Base-by-base conservation (phyloP, 1,140 invertebrate genomes). In the Holcopasites calliopsidis region DNA sequence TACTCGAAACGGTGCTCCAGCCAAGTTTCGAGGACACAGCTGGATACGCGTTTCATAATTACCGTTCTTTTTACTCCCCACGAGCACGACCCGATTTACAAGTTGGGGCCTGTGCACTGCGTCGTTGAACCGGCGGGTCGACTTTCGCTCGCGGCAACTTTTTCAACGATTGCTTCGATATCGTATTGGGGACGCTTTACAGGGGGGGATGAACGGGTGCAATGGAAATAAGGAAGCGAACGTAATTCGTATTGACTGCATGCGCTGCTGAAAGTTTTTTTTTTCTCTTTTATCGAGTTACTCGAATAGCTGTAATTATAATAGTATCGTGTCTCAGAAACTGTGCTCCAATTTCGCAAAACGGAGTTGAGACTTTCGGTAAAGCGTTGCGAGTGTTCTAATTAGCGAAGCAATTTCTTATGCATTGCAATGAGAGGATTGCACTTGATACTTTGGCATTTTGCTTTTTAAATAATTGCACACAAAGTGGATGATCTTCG, bases 41-140 rank as follows among this genome's bases (percentile, higher is more conserved):
- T 81, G 73, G 64, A 68, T 71, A 70, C 38, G 23, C 50, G 62
- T 55, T 38, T 26, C 61, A 31, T 70, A 81, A 81, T 80, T 80
- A 76, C 44, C 68, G 18, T 80, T 69, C 38, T 81, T 80, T 79
- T 58, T 57, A 64, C 52, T 40, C 33, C 33, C 49, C 35, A n/a
- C 23, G 5, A 3, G 26, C 13, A 40, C 11, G 6, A 5, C 28
- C 31, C 38, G 47, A 8, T 73, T 33, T 35, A 28, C 18, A 13
- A n/a, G 16, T 42, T 49, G 23, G 35, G 42, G 1, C 7, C 13
- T 23, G 7, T 13, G 16, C 62, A 28, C 57, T 33, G 38, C 44
- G 42, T 33, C 35, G 76, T 13, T 69, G 54, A 44, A 42, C 28
- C 40, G 57, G 35, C 35, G 26, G 40, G 6, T 42, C 4, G 35